Conservation (phyloP, 2,888 invertebrate species). For the Phyllotreta cruciferae region DNA sequence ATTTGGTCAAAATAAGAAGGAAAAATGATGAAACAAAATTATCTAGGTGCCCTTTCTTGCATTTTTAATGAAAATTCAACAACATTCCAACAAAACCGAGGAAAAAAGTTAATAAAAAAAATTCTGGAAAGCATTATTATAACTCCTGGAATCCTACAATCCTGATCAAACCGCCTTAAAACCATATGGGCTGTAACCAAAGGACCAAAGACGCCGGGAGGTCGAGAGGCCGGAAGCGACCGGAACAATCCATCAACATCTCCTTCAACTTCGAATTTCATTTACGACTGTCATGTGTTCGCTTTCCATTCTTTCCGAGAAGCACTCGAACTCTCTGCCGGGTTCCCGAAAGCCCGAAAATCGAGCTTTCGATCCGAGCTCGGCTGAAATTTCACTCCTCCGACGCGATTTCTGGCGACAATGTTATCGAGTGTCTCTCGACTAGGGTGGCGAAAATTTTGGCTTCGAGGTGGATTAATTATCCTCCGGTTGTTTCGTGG, state of each 20-base stretch:
- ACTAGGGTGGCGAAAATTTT: conserved; percentile 38
- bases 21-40: no score
- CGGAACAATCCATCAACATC: conserved; percentile 38
- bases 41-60: no score
- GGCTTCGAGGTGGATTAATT: neutral
- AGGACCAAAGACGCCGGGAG: conserved; percentile 8
- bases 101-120: no score
- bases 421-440: conserved; percentile 41
- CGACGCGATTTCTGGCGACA: conserved; percentile 37
- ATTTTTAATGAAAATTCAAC: no score
- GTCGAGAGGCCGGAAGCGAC: conserved; percentile 32
- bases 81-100: no score
- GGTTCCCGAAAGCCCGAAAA: conserved; percentile 32
- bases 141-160: no score
- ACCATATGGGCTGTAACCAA: neutral
- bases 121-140: no score
- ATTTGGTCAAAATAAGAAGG: no score
- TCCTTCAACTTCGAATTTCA: conserved; percentile 27
- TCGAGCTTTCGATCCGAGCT: conserved; percentile 28
- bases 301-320: conserved; percentile 35
- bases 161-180: no score
- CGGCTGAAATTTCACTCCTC: conserved; percentile 35
- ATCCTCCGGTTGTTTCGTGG: no score
- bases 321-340: conserved; percentile 27
- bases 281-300: conserved; percentile 41